Percentiles rank a stretch among this genome's conserved stretches.
Evolutionary conservation across 2,113 vertebrate species (phyloP).

Genomic region (Climacteris rufus): DNA sequence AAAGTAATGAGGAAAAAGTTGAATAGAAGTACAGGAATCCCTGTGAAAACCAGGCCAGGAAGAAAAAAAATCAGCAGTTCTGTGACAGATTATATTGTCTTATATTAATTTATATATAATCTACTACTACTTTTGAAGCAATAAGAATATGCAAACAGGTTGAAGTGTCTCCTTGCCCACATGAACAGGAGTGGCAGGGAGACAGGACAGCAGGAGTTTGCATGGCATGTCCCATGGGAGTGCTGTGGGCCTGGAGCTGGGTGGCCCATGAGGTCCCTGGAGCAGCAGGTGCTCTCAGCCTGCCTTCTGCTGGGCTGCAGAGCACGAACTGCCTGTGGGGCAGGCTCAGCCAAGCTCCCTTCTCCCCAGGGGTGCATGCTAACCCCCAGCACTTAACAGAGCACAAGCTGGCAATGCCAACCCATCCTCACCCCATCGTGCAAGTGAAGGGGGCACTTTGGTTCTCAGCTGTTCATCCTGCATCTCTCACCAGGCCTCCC

Average conservation of each 20-base stretch:
- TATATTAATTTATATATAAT: not conserved
- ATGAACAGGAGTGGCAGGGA: rapidly evolving
- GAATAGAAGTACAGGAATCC: not conserved
- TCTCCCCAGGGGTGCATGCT: too few species aligned
- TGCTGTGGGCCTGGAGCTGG: not conserved
- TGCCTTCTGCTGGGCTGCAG: not conserved
- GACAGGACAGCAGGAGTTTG: not conserved
- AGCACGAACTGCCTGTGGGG: not conserved
- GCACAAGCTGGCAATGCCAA: not conserved
- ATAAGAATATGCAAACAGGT: not conserved
- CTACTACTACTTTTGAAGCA: not conserved
- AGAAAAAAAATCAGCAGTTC: not conserved
- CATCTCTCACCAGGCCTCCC: not conserved
- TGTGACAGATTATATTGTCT: not conserved
- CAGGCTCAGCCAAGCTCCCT: not conserved
- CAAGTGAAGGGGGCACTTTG: not conserved
- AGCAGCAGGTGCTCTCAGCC: not conserved
- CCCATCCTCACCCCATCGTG: not conserved
- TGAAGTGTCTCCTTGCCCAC: not conserved
- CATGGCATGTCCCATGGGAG: rapidly evolving
- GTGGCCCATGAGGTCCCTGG: rapidly evolving
- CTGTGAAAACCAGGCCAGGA: not conserved
- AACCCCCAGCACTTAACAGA: not conserved
- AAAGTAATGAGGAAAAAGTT: not conserved
- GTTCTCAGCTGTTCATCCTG: not conserved